Conservation (phyloP, 2,113 vertebrate species). For the Gadus macrocephalus region DNA sequence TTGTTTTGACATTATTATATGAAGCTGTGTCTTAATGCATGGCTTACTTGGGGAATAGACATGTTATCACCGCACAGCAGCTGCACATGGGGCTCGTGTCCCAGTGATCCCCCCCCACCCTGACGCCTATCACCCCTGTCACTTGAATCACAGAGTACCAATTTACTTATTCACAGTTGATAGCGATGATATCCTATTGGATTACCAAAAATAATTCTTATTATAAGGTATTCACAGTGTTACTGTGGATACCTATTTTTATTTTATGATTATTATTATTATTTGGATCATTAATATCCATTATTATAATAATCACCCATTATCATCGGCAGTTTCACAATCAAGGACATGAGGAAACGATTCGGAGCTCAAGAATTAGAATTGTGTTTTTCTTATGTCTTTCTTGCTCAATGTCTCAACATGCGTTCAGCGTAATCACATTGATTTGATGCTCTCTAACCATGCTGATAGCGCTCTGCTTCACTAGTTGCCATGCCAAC, state of each 20-base stretch:
- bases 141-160: slow-evolving; percentile 28
- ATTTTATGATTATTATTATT: neutral
- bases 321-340: slow-evolving; percentile 18
- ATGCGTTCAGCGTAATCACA: neutral
- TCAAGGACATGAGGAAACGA: slow-evolving; percentile 28
- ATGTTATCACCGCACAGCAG: slow-evolving; percentile 50
- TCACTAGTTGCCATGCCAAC: slow-evolving; percentile 3
- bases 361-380: neutral
- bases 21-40: slow-evolving; percentile 4
- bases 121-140: slow-evolving; percentile 54
- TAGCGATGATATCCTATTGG: slow-evolving; percentile 35
- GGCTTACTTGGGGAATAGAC: slow-evolving; percentile 25
- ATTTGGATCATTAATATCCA: no score
- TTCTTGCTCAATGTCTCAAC: slow-evolving; percentile 10
- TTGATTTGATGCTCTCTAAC: neutral
- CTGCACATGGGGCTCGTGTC: slow-evolving; percentile 38
- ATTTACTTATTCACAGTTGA: slow-evolving; percentile 36
- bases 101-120: slow-evolving; percentile 54
- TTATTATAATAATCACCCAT: no score
- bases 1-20: neutral
- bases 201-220: no score
- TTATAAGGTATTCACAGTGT: no score
- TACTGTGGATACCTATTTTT: no score
- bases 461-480: neutral
- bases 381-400: neutral